A percentile compares a stretch with the other conserved stretches of the same genome.
Conservation (phyloP, 1,140 invertebrate species). For the Stenopsyche tienmushanensis region DNA sequence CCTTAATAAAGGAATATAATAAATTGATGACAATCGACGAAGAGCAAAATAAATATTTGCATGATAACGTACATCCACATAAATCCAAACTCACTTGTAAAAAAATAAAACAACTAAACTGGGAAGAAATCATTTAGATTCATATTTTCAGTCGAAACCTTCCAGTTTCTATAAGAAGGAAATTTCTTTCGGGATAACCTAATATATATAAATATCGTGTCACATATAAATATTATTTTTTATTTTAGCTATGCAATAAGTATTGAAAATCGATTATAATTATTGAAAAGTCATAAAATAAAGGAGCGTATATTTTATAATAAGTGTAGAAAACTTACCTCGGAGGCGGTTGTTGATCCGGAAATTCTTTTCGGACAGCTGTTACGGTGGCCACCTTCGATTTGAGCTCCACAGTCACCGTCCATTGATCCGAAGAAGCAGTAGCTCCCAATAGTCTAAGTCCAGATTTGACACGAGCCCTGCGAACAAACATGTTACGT, state of each 20-base stretch:
- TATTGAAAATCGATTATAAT: neutral
- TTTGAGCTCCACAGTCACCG: constrained; percentile 78
- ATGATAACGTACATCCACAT: no score
- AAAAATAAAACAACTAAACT: no score
- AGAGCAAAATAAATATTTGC: no score
- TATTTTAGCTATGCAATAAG: neutral
- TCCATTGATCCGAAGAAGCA: constrained; percentile 77
- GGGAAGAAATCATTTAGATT: no score
- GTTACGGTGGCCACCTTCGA: constrained; percentile 84
- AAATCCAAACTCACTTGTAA: no score
- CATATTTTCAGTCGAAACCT: no score
- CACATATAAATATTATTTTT: neutral
- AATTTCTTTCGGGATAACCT: no score
- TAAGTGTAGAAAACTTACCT: constrained; percentile 20
- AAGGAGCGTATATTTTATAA: neutral
- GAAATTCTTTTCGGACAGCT: constrained; percentile 67
- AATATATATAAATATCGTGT: no score
- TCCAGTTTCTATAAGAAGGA: no score
- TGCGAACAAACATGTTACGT: constrained; percentile 48
- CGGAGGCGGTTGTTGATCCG: constrained; percentile 40
- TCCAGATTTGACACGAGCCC: constrained; percentile 83
- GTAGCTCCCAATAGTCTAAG: constrained; percentile 79
- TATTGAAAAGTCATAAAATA: neutral
- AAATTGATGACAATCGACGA: no score
- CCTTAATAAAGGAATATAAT: no score